phyloP scores from a whole-genome alignment of 1,140 invertebrate genomes.

The Chironomus striatipennis region DNA sequence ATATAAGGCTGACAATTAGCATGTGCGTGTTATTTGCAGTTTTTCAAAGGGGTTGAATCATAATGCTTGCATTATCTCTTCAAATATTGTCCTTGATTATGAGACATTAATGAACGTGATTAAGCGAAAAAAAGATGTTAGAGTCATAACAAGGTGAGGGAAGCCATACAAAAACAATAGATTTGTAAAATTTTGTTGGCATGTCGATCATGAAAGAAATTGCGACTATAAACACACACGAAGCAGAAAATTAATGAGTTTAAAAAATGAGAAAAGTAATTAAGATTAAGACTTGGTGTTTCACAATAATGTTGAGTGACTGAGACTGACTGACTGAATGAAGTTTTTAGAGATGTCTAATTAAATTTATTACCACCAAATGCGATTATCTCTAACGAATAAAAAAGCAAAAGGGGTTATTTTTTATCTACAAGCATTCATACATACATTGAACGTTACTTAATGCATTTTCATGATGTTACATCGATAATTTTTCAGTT shows the following conservation, averaged over 20 bases:
- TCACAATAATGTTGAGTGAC: background rate
- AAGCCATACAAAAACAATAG: no score
- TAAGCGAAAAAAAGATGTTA: background rate
- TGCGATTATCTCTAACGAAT: background rate
- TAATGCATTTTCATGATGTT: background rate
- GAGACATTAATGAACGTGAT: background rate
- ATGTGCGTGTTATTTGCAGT: background rate
- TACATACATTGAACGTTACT: background rate
- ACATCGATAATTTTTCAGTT: background rate
- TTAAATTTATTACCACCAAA: background rate
- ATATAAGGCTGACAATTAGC: background rate
- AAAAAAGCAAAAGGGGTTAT: background rate
- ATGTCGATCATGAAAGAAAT: background rate
- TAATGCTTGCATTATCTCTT: background rate
- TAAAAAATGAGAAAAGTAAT: background rate
- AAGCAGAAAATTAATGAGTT: constrained; percentile 5
- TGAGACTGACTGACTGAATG: background rate
- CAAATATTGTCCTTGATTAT: background rate
- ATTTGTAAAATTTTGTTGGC: background rate
- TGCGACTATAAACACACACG: background rate
- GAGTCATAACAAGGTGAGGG: no score
- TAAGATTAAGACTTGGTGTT: background rate
- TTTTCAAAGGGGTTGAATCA: background rate
- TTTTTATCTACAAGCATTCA: background rate
- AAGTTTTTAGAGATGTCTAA: background rate